These are phyloP conservation scores for Pomatostomus ruficeps DNA, from an alignment of 2,113 vertebrate genomes.

Conservation along the genomic window DNA sequence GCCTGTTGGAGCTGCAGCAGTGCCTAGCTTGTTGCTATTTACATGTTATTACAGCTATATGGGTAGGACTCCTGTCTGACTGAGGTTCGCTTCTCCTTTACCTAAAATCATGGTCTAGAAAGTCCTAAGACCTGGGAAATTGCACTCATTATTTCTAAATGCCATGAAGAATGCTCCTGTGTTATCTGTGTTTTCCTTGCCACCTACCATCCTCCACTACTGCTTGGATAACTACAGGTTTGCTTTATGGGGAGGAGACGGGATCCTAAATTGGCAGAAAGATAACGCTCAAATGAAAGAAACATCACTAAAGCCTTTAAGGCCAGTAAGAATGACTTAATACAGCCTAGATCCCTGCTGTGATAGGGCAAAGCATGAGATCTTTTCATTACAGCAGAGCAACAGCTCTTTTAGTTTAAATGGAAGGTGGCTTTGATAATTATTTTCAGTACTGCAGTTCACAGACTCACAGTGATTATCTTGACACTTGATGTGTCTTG, in stretches of 20 bases:
- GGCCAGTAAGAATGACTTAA: not conserved
- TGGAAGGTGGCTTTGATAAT: not conserved
- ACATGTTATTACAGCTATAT: not conserved
- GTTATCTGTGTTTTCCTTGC: not conserved
- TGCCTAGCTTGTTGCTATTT: not conserved
- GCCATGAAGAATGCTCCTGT: not conserved
- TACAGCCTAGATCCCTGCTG: not conserved
- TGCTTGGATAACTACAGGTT: not conserved
- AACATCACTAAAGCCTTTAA: constrained; percentile 30
- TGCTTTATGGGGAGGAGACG: constrained; percentile 1
- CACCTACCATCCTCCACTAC: not conserved
- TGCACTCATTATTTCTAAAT: not conserved
- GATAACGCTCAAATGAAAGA: not conserved
- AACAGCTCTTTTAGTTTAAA: not conserved
- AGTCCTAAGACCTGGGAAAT: not conserved
- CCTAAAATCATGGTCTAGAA: not conserved
- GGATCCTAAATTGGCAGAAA: constrained; percentile 14
- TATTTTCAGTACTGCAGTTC: not conserved
- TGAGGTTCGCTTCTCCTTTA: not conserved
- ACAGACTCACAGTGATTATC: not conserved
- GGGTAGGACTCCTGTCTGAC: not conserved
- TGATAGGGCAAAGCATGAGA: not conserved
- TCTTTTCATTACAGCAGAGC: not conserved
- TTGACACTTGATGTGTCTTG: not conserved
- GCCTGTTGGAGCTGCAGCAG: not conserved